phyloP scores from a whole-genome alignment of 2,797 vertebrate genomes.

The Anguilla obscura region DNA sequence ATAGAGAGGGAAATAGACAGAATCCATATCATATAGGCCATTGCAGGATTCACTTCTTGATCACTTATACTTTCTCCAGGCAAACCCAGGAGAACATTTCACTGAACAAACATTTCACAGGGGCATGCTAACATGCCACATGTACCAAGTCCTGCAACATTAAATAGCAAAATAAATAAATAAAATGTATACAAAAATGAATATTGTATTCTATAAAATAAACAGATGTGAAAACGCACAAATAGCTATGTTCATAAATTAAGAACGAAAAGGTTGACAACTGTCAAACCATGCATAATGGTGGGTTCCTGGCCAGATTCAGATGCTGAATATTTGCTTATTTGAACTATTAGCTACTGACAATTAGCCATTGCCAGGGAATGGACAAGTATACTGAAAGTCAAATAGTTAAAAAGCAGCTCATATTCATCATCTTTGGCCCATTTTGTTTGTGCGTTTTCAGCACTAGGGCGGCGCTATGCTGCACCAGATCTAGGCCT shows the following conservation, averaged over 20 bases:
- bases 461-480: neutral
- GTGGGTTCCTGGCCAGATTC: slow-evolving; percentile 52
- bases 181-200: neutral
- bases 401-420: neutral
- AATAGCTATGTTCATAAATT: neutral
- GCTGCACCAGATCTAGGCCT: neutral
- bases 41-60: neutral
- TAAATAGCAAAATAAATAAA: neutral
- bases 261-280: slow-evolving; percentile 37
- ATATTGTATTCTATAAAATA: neutral
- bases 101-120: neutral
- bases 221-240: neutral
- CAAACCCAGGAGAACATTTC: neutral
- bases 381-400: slow-evolving; percentile 43
- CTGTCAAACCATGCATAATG: slow-evolving; percentile 31
- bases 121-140: neutral
- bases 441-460: no score
- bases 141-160: neutral
- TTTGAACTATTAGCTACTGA: slow-evolving; percentile 36
- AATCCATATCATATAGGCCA: neutral
- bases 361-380: slow-evolving; percentile 50
- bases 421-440: neutral
- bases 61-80: neutral
- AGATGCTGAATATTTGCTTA: slow-evolving; percentile 41
- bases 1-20: neutral